Evolutionary conservation across 2,888 invertebrate species (phyloP).

Genomic region (Andrena chrysosceles): DNA sequence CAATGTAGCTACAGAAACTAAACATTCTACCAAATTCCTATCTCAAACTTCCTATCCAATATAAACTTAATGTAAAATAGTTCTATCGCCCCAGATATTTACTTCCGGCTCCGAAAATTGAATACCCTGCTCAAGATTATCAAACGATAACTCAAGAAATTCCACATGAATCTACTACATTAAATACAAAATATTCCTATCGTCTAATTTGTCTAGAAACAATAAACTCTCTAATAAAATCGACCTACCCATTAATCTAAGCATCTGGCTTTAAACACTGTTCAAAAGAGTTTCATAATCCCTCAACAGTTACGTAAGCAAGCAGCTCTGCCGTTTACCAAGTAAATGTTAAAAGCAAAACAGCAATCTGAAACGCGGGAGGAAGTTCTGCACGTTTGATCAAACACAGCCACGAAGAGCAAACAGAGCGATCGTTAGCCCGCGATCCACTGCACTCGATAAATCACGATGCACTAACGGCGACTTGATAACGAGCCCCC

Average conservation of each 20-base stretch:
- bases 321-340: not conserved
- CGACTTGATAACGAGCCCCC: slow-evolving; percentile 22
- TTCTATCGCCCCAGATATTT: not conserved
- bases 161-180: no score
- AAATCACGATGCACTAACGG: slow-evolving; percentile 6
- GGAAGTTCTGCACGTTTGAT: slow-evolving; percentile 17
- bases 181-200: no score
- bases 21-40: no score
- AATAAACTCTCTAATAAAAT: not conserved
- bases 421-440: slow-evolving; percentile 22
- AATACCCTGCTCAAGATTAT: no score
- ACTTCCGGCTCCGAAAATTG: no score
- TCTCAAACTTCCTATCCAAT: not conserved
- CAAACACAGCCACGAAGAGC: slow-evolving; percentile 1
- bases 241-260: not conserved
- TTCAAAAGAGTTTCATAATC: not conserved
- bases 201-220: no score
- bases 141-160: no score
- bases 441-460: slow-evolving; percentile 26
- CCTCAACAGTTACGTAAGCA: not conserved
- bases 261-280: not conserved
- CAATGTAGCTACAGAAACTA: no score
- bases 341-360: slow-evolving; percentile 6
- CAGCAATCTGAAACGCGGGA: slow-evolving; percentile 15
- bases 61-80: not conserved